These are phyloP conservation scores for Heptranchias perlo DNA, from an alignment of 2,113 vertebrate species.

Conservation along the genomic window DNA sequence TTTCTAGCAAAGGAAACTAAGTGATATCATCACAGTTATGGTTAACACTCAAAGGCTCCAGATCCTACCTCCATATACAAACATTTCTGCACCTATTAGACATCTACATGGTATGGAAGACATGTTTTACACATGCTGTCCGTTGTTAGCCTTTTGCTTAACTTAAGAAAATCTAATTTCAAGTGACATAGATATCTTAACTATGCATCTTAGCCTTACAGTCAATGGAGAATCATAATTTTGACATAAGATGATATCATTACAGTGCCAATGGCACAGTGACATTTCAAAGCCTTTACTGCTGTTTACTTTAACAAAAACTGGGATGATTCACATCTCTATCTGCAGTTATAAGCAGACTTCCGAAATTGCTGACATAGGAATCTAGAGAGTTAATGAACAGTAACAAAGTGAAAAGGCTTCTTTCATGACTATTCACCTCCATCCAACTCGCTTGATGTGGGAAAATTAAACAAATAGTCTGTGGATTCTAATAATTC, in stretches of 20 bases:
- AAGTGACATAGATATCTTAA: not conserved
- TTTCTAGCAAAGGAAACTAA: not conserved
- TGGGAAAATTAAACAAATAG: not conserved
- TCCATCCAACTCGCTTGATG: not conserved
- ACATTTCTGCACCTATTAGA: not conserved
- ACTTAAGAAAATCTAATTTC: not conserved
- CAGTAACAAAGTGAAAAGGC: not conserved
- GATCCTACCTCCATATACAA: not conserved
- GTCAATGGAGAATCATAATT: not conserved
- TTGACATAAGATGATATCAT: constrained; percentile 11
- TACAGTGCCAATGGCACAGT: not conserved
- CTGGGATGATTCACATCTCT: not conserved
- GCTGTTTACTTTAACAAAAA: not conserved
- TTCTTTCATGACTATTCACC: constrained; percentile 11
- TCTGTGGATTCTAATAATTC: not conserved
- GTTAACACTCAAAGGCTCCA: not conserved
- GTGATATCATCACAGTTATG: not conserved
- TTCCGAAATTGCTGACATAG: not conserved
- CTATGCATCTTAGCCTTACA: not conserved
- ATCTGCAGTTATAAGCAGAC: constrained; percentile 19
- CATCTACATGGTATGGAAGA: not conserved
- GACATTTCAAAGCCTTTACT: constrained; percentile 9
- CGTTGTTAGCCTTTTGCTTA: not conserved
- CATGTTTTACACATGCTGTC: no score
- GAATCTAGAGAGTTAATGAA: not conserved